A percentile compares a stretch with the other conserved stretches of the same genome.
Conservation (phyloP, 2,888 invertebrate genomes). For the Melipona bicolor region DNA sequence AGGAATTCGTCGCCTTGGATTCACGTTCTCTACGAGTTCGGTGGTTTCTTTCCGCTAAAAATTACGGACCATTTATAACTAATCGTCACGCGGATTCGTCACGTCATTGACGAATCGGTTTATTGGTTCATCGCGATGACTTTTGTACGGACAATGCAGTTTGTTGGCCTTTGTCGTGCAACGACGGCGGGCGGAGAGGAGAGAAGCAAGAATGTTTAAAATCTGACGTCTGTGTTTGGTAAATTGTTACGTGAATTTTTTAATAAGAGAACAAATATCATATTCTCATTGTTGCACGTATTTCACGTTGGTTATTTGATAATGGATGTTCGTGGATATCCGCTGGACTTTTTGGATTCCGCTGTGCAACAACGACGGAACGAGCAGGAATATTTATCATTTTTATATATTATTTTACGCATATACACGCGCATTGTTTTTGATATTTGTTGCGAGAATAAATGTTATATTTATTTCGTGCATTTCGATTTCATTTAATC, state of each 20-base stretch:
- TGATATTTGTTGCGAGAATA: too few species aligned
- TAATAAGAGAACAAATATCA: too few species aligned
- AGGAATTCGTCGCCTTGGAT: conserved; percentile 66
- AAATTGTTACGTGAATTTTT: too few species aligned
- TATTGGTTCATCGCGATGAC: conserved; percentile 3
- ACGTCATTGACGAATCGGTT: conserved; percentile 42
- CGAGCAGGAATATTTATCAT: neutral
- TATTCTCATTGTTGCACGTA: too few species aligned
- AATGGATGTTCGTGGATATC: neutral
- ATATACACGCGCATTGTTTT: too few species aligned
- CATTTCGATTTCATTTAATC: neutral
- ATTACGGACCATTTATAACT: conserved; percentile 37
- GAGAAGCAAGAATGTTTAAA: too few species aligned
- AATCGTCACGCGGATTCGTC: conserved; percentile 41
- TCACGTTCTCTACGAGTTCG: conserved; percentile 34
- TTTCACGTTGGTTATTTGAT: too few species aligned
- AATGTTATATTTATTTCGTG: too few species aligned
- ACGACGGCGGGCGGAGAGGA: too few species aligned
- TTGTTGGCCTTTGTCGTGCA: too few species aligned
- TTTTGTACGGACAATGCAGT: neutral
- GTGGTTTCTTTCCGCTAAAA: conserved; percentile 51
- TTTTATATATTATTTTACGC: too few species aligned
- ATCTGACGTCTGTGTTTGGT: too few species aligned
- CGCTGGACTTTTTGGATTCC: neutral
- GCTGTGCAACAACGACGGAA: neutral